Percentiles rank a stretch among this genome's conserved stretches.
phyloP scores from a whole-genome alignment of 1,140 invertebrate species.

The Temnothorax nylanderi region DNA sequence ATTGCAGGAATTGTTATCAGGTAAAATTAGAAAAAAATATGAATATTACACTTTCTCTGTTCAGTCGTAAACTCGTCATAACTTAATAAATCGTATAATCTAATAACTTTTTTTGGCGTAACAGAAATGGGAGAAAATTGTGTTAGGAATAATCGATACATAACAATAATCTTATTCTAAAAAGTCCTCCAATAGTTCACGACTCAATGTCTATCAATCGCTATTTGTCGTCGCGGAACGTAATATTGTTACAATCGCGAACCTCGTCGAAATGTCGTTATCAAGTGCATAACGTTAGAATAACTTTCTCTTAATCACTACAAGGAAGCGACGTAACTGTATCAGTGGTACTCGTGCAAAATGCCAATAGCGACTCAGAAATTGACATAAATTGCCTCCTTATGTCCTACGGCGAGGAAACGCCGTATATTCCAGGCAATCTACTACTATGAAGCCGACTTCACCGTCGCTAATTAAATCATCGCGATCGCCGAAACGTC shows the following conservation, averaged over 20 bases:
- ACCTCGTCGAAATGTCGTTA: not conserved
- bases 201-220: not conserved
- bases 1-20: not conserved
- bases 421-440: constrained; percentile 20
- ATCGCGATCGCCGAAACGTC: constrained; percentile 30
- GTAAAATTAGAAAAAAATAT: not conserved
- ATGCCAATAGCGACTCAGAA: constrained; percentile 46
- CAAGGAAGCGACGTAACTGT: constrained; percentile 36
- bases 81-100: not conserved
- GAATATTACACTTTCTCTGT: not conserved
- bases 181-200: not conserved
- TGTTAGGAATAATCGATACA: not conserved
- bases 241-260: constrained; percentile 13
- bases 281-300: constrained; percentile 12
- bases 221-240: not conserved
- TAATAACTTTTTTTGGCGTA: not conserved
- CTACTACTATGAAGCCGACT: constrained; percentile 20
- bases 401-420: constrained; percentile 42
- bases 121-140: not conserved
- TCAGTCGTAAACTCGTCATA: not conserved
- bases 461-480: constrained; percentile 25
- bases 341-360: constrained; percentile 25
- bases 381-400: constrained; percentile 44
- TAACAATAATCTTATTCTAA: not conserved
- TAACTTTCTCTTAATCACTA: constrained; percentile 3